Conservation (phyloP, 2,113 vertebrate genomes). For the Recurvirostra avosetta region DNA sequence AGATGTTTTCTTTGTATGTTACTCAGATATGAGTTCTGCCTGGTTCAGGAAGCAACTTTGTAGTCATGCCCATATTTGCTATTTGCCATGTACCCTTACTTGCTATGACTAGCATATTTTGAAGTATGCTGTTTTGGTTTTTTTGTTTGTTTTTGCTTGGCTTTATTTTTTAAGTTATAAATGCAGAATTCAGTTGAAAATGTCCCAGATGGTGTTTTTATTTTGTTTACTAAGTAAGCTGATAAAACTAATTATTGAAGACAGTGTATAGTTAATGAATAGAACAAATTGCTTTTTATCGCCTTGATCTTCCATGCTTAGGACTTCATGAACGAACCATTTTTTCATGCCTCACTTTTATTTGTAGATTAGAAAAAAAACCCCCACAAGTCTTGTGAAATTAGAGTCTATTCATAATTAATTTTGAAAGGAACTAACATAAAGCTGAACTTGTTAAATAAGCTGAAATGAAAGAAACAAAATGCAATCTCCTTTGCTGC, state of each 20-base stretch:
- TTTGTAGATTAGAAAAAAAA: neutral
- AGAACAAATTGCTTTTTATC: neutral
- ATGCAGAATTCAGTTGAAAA: neutral
- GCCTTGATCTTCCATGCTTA: neutral
- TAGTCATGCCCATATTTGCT: neutral
- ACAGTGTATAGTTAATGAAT: neutral
- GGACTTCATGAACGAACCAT: neutral
- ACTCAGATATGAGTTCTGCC: neutral
- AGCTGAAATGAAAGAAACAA: neutral
- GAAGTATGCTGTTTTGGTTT: neutral
- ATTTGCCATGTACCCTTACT: neutral
- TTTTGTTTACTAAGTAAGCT: neutral
- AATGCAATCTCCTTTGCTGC: neutral
- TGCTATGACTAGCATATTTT: neutral
- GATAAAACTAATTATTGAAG: neutral
- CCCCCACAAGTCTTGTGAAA: neutral
- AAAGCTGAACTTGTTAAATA: neutral
- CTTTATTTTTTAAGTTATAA: neutral
- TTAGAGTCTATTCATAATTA: neutral
- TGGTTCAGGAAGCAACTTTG: neutral
- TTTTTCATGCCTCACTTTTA: neutral
- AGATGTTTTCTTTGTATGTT: neutral
- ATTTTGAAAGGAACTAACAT: neutral
- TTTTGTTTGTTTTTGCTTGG: neutral
- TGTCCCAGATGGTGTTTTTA: neutral